These are phyloP conservation scores for Peromyscus melanophrys DNA, from an alignment of 2,797 vertebrate species.

Conservation along the genomic window DNA sequence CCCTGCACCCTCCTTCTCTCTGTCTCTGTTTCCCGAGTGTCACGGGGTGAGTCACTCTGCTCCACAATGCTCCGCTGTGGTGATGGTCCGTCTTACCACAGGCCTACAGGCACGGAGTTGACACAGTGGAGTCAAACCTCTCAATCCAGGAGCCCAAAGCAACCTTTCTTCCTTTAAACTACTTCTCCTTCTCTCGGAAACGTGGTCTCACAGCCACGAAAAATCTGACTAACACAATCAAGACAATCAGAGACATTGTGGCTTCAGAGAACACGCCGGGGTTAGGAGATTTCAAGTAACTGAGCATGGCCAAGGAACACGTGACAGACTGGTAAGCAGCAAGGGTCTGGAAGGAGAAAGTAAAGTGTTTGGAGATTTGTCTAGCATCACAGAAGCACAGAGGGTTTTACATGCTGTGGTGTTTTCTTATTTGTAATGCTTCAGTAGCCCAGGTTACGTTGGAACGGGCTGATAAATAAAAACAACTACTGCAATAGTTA, in stretches of 20 bases:
- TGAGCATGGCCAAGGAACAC: background rate
- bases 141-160: background rate
- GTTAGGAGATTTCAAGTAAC: background rate
- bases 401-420: background rate
- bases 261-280: background rate
- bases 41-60: background rate
- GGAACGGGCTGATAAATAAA: background rate
- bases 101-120: background rate
- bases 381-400: background rate
- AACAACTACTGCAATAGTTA: background rate
- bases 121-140: background rate
- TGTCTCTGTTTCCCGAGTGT: background rate
- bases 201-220: background rate
- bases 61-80: background rate
- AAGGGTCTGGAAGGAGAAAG: background rate
- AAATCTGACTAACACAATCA: background rate
- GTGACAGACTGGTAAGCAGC: accelerated
- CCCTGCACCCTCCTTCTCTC: background rate
- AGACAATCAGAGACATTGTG: background rate
- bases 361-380: background rate
- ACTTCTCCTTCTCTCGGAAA: background rate
- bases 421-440: background rate
- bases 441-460: background rate
- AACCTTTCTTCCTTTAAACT: background rate
- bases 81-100: background rate